Percentiles rank a stretch among this genome's conserved stretches.
phyloP scores from a whole-genome alignment of 2,113 vertebrate species.

The Cyanoliseus patagonus region DNA sequence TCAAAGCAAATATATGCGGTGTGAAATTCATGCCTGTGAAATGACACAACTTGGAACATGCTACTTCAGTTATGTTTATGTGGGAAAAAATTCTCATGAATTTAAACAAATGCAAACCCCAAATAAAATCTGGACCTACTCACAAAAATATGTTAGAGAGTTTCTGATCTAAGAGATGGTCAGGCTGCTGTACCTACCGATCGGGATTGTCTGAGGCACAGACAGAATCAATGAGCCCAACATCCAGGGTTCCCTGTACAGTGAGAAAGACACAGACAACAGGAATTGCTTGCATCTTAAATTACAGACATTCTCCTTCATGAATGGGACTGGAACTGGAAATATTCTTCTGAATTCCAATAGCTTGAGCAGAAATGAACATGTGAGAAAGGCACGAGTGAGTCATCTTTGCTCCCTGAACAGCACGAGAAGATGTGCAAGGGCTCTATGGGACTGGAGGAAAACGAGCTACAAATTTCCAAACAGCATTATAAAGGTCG shows the following conservation, averaged over 20 bases:
- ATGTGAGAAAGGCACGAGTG: neutral
- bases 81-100: neutral
- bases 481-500: neutral
- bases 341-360: neutral
- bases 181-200: constrained; percentile 72
- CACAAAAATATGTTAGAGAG: neutral
- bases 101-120: neutral
- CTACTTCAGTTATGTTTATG: neutral
- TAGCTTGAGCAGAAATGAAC: neutral
- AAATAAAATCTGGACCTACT: neutral
- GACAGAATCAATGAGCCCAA: constrained; percentile 91
- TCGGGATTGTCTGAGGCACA: constrained; percentile 94
- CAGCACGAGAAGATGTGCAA: neutral
- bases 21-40: neutral
- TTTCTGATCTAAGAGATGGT: neutral
- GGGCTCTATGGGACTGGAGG: neutral
- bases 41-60: neutral
- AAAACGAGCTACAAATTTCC: neutral
- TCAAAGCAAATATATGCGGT: neutral
- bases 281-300: neutral
- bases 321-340: neutral
- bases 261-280: constrained; percentile 9
- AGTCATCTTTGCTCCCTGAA: neutral
- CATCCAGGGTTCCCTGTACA: constrained; percentile 87
- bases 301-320: neutral